These are phyloP conservation scores for Leptinotarsa lineolata DNA, from an alignment of 1,140 invertebrate genomes.

Conservation along the genomic window DNA sequence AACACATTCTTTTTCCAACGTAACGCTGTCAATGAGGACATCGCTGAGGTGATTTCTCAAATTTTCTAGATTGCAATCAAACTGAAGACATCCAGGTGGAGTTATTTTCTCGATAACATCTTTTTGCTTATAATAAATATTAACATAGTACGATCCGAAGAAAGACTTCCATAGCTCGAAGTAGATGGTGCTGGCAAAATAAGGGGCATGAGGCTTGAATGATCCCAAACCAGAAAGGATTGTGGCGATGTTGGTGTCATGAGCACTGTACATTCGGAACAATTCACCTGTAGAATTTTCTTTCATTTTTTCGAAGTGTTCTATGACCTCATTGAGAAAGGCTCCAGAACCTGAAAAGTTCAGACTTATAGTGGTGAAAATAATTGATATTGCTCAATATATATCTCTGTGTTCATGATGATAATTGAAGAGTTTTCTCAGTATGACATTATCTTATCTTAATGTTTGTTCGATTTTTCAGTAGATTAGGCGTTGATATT, in stretches of 20 bases:
- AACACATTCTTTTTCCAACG: slow-evolving; percentile 15
- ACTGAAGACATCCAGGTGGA: slow-evolving; percentile 10
- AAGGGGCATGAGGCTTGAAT: slow-evolving; percentile 1
- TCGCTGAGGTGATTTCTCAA: not conserved
- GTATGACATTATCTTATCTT: too few relatives aligned
- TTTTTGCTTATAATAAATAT: slow-evolving; percentile 14
- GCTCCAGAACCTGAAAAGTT: slow-evolving; percentile 19
- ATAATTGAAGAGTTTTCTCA: too few relatives aligned
- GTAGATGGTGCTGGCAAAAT: slow-evolving; percentile 14
- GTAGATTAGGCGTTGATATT: too few relatives aligned
- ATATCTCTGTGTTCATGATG: too few relatives aligned
- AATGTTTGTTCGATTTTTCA: too few relatives aligned
- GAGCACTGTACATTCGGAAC: slow-evolving; percentile 25
- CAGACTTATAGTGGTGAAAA: too few relatives aligned
- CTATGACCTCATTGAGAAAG: not conserved
- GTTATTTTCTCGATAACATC: slow-evolving; percentile 9
- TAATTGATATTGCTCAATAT: too few relatives aligned
- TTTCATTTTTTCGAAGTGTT: slow-evolving; percentile 6
- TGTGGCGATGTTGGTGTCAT: not conserved
- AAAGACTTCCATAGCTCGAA: not conserved
- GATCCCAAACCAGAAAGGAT: not conserved
- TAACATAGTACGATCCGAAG: not conserved
- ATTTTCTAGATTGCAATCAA: slow-evolving; percentile 7
- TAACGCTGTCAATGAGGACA: not conserved
- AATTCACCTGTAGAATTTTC: not conserved